Evolutionary conservation across 2,797 vertebrate species (phyloP).

Genomic region (Gephyroberyx darwinii): DNA sequence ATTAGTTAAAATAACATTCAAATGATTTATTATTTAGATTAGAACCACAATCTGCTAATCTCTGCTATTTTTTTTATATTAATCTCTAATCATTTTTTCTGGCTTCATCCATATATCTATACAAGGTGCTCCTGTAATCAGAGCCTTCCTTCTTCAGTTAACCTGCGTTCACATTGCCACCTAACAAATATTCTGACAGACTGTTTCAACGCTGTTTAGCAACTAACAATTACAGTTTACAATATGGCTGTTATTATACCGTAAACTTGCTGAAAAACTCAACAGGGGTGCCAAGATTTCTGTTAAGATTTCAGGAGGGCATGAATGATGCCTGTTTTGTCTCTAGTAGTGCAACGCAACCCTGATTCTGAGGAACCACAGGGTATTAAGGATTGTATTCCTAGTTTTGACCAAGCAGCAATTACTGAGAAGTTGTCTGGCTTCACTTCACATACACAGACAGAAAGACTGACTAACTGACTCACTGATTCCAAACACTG

Average conservation of each 20-base stretch:
- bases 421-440: background rate
- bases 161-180: background rate
- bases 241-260: constrained; percentile 11
- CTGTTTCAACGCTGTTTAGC: constrained; percentile 14
- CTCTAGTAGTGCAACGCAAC: constrained; percentile 31
- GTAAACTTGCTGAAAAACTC: constrained; percentile 36
- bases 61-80: too few relatives aligned
- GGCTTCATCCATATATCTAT: too few relatives aligned
- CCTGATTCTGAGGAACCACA: constrained; percentile 7
- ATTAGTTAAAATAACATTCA: too few relatives aligned
- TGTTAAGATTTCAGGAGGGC: constrained; percentile 68
- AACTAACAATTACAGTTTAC: constrained; percentile 38
- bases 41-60: too few relatives aligned
- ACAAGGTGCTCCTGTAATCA: too few relatives aligned
- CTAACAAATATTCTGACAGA: constrained; percentile 5
- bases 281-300: constrained; percentile 27
- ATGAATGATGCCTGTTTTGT: constrained; percentile 63
- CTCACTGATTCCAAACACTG: too few relatives aligned
- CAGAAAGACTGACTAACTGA: background rate
- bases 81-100: too few relatives aligned
- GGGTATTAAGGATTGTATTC: constrained; percentile 1
- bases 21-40: too few relatives aligned
- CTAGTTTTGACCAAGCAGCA: constrained; percentile 27
- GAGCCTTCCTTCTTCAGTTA: background rate
- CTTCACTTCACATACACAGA: background rate